These are phyloP conservation scores for Hermodice carunculata DNA, from an alignment of 2,888 invertebrate species.

Conservation along the genomic window DNA sequence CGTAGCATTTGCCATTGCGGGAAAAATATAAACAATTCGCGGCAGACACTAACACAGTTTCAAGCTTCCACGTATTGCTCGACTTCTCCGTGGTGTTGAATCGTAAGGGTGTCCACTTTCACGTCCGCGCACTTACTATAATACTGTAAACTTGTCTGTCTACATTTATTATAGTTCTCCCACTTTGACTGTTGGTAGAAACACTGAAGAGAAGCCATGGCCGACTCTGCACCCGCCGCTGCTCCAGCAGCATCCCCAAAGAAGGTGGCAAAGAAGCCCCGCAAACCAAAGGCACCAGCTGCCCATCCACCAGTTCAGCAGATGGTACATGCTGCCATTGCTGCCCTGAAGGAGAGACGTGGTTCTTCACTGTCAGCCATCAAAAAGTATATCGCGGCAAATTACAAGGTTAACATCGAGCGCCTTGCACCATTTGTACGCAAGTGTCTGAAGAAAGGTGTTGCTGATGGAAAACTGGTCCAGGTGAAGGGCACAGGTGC, in stretches of 20 bases:
- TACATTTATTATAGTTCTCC: no score
- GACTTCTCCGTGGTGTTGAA: no score
- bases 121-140: no score
- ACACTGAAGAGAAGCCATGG: no score
- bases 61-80: no score
- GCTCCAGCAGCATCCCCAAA: slow-evolving; percentile 12
- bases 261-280: slow-evolving; percentile 12
- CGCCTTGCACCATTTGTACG: slow-evolving; percentile 11
- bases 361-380: slow-evolving; percentile 21
- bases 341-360: slow-evolving; percentile 5
- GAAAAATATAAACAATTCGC: no score
- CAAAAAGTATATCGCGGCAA: slow-evolving; percentile 24
- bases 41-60: no score
- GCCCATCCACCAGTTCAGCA: slow-evolving; percentile 15
- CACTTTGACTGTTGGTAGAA: no score
- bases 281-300: slow-evolving; percentile 1
- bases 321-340: slow-evolving; percentile 19
- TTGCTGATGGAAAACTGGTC: slow-evolving; percentile 13
- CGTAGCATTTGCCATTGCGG: no score
- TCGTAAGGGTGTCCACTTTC: no score
- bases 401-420: slow-evolving; percentile 15
- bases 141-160: no score
- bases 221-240: slow-evolving; percentile 6
- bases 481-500: slow-evolving; percentile 21
- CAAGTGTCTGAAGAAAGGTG: slow-evolving; percentile 10